phyloP scores from a whole-genome alignment of 2,113 vertebrate species.

The Murina feae region DNA sequence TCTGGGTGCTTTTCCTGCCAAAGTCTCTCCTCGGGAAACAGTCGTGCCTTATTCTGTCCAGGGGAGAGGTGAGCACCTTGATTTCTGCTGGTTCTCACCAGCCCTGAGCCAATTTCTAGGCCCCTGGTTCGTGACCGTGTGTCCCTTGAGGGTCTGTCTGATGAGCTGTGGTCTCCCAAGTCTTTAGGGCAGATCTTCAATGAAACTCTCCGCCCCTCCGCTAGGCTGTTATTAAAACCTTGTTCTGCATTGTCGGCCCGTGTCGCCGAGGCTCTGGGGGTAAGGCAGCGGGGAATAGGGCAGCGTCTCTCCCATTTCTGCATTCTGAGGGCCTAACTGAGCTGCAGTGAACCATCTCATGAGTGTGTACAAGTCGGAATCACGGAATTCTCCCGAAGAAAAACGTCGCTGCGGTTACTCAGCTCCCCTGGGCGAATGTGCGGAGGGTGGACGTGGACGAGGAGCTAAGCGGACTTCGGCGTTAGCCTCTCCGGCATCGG shows the following conservation, averaged over 20 bases:
- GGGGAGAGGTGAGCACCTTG: neutral
- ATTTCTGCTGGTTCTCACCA: neutral
- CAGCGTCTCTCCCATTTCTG: neutral
- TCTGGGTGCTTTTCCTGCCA: neutral
- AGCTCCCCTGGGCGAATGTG: neutral
- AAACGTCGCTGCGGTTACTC: constrained; percentile 14
- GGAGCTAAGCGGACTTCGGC: neutral
- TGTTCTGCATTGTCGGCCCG: neutral
- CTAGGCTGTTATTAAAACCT: no score
- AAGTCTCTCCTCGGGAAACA: neutral
- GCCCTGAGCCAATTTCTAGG: neutral
- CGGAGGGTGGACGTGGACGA: neutral
- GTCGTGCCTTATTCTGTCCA: neutral
- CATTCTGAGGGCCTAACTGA: neutral
- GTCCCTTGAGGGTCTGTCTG: neutral
- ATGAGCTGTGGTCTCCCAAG: neutral
- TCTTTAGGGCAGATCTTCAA: neutral
- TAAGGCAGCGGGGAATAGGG: neutral
- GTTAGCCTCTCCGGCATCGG: neutral
- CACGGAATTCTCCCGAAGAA: constrained; percentile 35
- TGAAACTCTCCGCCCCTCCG: neutral
- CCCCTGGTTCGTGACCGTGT: neutral
- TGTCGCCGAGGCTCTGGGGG: neutral
- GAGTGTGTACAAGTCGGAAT: constrained; percentile 27
- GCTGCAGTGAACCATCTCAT: neutral